These are phyloP conservation scores for Telenomus remus DNA, from an alignment of 1,140 invertebrate genomes.

Conservation along the genomic window DNA sequence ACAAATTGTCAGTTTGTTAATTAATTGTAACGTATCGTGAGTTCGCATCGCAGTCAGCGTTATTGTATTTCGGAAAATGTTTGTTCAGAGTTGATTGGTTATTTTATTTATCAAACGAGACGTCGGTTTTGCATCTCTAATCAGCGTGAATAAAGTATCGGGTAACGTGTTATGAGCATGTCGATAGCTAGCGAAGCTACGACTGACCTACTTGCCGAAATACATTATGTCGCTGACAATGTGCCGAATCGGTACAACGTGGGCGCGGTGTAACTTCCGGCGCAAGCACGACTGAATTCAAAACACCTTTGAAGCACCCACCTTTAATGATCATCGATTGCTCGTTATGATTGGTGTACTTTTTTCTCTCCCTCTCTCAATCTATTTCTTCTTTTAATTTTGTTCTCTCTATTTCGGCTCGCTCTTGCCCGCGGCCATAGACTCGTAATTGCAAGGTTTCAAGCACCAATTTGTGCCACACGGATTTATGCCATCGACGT, in stretches of 20 bases:
- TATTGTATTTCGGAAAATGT: not conserved
- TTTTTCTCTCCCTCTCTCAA: too few relatives aligned
- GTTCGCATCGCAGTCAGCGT: too few relatives aligned
- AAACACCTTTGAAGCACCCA: not conserved
- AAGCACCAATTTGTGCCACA: conserved; percentile 12
- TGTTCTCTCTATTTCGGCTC: conserved; percentile 1
- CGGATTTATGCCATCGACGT: conserved; percentile 48
- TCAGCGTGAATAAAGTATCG: conserved; percentile 45
- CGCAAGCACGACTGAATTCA: conserved; percentile 39
- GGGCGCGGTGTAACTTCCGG: conserved; percentile 52
- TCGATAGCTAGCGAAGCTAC: conserved; percentile 31
- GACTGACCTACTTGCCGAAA: conserved; percentile 51
- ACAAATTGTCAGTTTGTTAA: conserved; percentile 1
- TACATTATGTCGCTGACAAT: conserved; percentile 44
- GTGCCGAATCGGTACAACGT: conserved; percentile 38
- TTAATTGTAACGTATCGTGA: too few relatives aligned
- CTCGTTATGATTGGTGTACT: not conserved
- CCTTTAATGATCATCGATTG: conserved; percentile 34
- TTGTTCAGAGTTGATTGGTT: not conserved
- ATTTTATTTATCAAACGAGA: conserved; percentile 15
- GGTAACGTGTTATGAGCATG: conserved; percentile 19
- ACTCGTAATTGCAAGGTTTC: conserved; percentile 51
- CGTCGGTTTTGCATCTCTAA: conserved; percentile 22
- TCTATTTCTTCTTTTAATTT: too few relatives aligned
- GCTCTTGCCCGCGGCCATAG: conserved; percentile 21